A percentile compares a stretch with the other conserved stretches of the same genome.
These are phyloP conservation scores for Willowsia nigromaculata DNA, from an alignment of 2,888 invertebrate genomes.

Conservation along the genomic window DNA sequence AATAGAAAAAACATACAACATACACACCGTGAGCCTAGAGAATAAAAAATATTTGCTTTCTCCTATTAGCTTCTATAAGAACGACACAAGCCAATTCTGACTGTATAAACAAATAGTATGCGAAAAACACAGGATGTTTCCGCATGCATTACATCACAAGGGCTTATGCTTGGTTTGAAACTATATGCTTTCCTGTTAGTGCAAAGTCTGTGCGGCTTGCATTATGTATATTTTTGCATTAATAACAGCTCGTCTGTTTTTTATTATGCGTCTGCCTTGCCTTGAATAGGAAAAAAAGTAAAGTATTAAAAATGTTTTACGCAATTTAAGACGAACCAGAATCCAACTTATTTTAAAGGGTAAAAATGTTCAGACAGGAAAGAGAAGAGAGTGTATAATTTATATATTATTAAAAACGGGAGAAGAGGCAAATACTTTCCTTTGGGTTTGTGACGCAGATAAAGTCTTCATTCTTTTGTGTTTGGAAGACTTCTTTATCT, in stretches of 20 bases:
- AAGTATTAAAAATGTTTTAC: constrained; percentile 3
- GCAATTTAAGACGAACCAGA: neutral
- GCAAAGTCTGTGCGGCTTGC: neutral
- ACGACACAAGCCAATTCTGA: neutral
- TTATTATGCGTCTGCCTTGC: neutral
- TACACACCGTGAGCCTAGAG: too few species aligned
- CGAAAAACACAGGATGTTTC: constrained; percentile 12
- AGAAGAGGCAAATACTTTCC: constrained; percentile 9
- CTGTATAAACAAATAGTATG: neutral
- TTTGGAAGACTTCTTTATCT: neutral
- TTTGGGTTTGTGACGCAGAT: neutral
- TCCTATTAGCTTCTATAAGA: neutral
- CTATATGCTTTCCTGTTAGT: neutral
- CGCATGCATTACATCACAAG: neutral
- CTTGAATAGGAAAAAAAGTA: neutral
- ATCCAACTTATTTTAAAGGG: neutral
- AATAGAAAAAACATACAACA: neutral
- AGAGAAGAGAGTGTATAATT: constrained; percentile 18
- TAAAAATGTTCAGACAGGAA: neutral
- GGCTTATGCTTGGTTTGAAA: neutral
- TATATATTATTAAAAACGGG: neutral
- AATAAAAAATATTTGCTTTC: neutral
- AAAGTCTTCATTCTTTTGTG: too few species aligned
- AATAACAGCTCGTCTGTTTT: constrained; percentile 12
- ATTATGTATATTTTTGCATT: constrained; percentile 54